A percentile compares a stretch with the other conserved stretches of the same genome.
Conservation (phyloP, 2,797 vertebrate genomes). For the Sciurus carolinensis region DNA sequence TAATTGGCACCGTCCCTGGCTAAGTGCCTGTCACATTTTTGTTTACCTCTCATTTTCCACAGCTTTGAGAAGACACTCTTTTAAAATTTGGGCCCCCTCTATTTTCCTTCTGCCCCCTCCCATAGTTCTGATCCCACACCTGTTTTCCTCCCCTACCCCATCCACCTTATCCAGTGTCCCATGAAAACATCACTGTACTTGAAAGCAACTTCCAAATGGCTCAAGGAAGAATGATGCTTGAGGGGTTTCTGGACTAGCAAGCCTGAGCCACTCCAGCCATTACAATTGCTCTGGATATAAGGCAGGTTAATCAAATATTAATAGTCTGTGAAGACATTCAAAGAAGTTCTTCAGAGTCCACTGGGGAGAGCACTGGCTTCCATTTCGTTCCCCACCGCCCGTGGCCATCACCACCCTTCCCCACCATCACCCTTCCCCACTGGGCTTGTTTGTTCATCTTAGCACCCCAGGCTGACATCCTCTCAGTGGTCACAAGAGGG, state of each 20-base stretch:
- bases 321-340: background rate
- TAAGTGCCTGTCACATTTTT: background rate
- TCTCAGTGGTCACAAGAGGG: conserved; percentile 58
- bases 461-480: background rate
- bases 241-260: background rate
- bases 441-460: accelerated
- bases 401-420: background rate
- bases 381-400: background rate
- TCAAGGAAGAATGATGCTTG: background rate
- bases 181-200: background rate
- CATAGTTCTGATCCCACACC: background rate
- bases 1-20: background rate
- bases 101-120: background rate
- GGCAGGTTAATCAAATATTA: background rate
- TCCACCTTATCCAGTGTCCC: background rate
- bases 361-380: background rate
- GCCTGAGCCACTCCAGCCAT: background rate
- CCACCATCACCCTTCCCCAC: background rate
- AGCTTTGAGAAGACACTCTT: background rate
- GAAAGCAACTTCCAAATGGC: background rate
- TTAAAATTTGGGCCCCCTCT: background rate
- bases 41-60: background rate
- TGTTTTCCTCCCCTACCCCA: background rate
- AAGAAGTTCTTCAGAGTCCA: background rate
- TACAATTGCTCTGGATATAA: conserved; percentile 18